phyloP scores from a whole-genome alignment of 92 coral and sea anemone genomes.

The Parazoanthus darwini region DNA sequence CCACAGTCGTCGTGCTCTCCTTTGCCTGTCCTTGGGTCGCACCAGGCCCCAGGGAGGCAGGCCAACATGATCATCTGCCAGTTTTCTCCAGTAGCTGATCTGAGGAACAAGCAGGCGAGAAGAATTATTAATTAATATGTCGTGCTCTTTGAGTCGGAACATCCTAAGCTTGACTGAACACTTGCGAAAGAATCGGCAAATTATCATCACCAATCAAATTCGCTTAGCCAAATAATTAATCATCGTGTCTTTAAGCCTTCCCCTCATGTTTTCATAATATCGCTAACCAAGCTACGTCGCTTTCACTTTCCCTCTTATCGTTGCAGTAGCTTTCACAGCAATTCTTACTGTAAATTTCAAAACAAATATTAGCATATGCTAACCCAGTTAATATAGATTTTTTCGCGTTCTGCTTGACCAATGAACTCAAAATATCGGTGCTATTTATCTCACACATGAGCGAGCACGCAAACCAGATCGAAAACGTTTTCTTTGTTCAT shows the following conservation, averaged over 20 bases:
- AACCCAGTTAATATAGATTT: background rate
- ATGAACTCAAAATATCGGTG: background rate
- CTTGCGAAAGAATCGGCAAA: too few relatives aligned
- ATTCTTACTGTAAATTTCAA: too few relatives aligned
- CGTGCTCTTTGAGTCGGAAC: background rate
- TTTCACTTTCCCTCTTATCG: background rate
- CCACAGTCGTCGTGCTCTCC: conserved; percentile 68
- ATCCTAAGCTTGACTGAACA: background rate
- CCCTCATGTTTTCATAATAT: too few relatives aligned
- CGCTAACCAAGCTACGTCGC: too few relatives aligned
- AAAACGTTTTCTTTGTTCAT: too few relatives aligned
- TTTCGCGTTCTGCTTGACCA: background rate
- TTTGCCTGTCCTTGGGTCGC: conserved; percentile 53
- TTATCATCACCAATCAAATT: too few relatives aligned
- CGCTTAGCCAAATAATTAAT: too few relatives aligned
- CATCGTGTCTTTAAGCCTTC: too few relatives aligned
- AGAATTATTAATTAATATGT: background rate
- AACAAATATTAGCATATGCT: background rate
- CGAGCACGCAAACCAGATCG: too few relatives aligned
- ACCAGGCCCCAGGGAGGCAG: conserved; percentile 69
- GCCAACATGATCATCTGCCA: conserved; percentile 99
- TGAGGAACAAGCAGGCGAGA: conserved; percentile 19
- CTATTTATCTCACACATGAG: too few relatives aligned
- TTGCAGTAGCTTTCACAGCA: background rate
- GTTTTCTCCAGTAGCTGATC: conserved; percentile 98